phyloP scores from a whole-genome alignment of 2,888 invertebrate genomes.

The Eupithecia insigniata region DNA sequence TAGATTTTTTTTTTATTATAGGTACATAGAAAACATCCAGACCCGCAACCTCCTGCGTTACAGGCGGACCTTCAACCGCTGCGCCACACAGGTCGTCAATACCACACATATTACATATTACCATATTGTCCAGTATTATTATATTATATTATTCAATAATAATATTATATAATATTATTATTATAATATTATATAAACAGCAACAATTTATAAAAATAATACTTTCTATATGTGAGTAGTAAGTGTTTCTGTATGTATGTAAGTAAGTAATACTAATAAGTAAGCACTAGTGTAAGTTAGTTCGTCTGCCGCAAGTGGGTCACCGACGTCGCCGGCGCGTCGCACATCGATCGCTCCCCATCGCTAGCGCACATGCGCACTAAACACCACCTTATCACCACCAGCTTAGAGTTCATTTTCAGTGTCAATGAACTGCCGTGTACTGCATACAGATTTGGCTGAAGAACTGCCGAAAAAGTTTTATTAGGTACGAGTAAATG shows the following conservation, averaged over 20 bases:
- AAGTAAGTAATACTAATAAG: background rate
- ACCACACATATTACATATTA: too few relatives aligned
- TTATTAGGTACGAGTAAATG: background rate
- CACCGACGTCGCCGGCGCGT: conserved; percentile 71
- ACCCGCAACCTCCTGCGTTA: too few relatives aligned
- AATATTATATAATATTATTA: too few relatives aligned
- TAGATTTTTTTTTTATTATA: too few relatives aligned
- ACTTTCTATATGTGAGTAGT: background rate
- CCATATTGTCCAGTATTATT: too few relatives aligned
- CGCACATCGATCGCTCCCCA: conserved; percentile 70
- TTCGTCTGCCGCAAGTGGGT: conserved; percentile 64
- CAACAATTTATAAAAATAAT: too few relatives aligned
- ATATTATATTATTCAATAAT: too few relatives aligned
- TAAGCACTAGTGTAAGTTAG: background rate
- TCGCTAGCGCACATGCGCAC: conserved; percentile 64
- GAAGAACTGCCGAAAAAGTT: conserved; percentile 4
- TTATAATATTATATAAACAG: too few relatives aligned
- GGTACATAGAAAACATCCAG: too few relatives aligned
- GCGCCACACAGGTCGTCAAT: too few relatives aligned
- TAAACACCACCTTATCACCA: conserved; percentile 42
- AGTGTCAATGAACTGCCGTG: conserved; percentile 33
- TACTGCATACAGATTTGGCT: conserved; percentile 21
- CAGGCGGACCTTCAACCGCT: too few relatives aligned
- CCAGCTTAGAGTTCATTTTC: conserved; percentile 41
- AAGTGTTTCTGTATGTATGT: conserved; percentile 11